Percentiles rank a stretch among this genome's conserved stretches.
These are phyloP conservation scores for Leucophenga maculata DNA, from an alignment of 2,888 invertebrate species.

Conservation along the genomic window DNA sequence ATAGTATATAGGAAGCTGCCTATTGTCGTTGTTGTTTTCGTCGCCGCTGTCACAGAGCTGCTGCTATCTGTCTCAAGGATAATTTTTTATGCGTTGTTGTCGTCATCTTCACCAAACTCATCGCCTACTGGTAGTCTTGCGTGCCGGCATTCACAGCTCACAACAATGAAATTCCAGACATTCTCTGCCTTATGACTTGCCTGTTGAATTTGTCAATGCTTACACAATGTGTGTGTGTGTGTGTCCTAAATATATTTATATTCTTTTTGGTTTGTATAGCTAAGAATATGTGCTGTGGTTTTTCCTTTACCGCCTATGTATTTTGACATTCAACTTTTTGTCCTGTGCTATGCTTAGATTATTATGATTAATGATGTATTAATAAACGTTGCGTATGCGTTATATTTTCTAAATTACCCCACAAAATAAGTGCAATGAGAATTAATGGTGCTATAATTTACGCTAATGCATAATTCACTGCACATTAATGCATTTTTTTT, in stretches of 20 bases:
- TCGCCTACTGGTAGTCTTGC: slow-evolving; percentile 25
- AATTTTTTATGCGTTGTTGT: slow-evolving; percentile 29
- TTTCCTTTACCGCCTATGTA: not conserved
- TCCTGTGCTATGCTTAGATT: slow-evolving; percentile 35
- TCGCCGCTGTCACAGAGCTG: not conserved
- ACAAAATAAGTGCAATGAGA: not conserved
- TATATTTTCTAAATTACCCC: not conserved
- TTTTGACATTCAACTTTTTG: not conserved
- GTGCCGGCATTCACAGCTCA: slow-evolving; percentile 32
- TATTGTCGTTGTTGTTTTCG: slow-evolving; percentile 25
- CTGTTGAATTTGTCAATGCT: slow-evolving; percentile 45
- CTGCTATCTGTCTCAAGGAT: slow-evolving; percentile 39
- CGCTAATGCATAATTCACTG: slow-evolving; percentile 34
- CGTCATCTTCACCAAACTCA: slow-evolving; percentile 36
- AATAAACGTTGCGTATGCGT: slow-evolving; percentile 40
- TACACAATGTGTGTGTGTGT: not conserved
- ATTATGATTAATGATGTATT: slow-evolving; percentile 59
- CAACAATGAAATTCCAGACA: slow-evolving; percentile 51
- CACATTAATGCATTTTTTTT: slow-evolving; percentile 1
- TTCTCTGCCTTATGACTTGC: slow-evolving; percentile 43
- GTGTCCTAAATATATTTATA: not conserved
- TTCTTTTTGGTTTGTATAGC: not conserved
- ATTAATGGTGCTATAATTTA: slow-evolving; percentile 35
- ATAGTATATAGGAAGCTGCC: not conserved
- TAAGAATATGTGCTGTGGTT: not conserved